A percentile compares a stretch with the other conserved stretches of the same genome.
These are phyloP conservation scores for Aurelia aurita DNA, from an alignment of 30 jellyfish, hydroid and myxozoan species.

Conservation along the genomic window DNA sequence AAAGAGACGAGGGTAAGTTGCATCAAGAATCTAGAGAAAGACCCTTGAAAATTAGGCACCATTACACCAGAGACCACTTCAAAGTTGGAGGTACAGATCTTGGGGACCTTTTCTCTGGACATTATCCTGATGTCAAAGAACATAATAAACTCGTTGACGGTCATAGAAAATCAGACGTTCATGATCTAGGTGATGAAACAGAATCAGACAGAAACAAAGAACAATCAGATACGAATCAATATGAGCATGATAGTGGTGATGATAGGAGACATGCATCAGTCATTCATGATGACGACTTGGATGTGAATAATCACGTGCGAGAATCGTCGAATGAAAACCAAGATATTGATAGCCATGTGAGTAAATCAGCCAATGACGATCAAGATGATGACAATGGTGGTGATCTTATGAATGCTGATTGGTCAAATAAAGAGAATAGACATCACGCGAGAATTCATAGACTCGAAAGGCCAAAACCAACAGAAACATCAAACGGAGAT, in stretches of 20 bases:
- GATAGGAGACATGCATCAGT: background rate
- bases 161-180: background rate
- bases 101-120: no score
- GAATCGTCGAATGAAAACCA: background rate
- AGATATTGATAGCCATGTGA: conserved; percentile 15
- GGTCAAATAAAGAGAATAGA: background rate
- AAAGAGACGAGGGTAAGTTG: no score
- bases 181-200: conserved; percentile 39
- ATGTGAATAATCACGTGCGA: background rate
- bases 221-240: no score
- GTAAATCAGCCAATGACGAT: conserved; percentile 34
- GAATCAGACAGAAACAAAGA: conserved; percentile 6
- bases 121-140: no score
- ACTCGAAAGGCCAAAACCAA: background rate
- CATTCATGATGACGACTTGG: conserved; percentile 14
- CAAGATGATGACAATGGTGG: conserved; percentile 50
- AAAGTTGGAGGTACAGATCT: no score
- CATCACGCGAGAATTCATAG: background rate
- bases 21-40: no score
- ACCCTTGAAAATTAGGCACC: no score
- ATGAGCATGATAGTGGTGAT: no score
- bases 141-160: no score
- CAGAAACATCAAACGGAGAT: background rate
- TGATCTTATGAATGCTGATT: background rate
- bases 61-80: no score